Base-by-base conservation (phyloP, 2,797 vertebrate genomes). In the Ctenochaetus hawaiiensis region DNA sequence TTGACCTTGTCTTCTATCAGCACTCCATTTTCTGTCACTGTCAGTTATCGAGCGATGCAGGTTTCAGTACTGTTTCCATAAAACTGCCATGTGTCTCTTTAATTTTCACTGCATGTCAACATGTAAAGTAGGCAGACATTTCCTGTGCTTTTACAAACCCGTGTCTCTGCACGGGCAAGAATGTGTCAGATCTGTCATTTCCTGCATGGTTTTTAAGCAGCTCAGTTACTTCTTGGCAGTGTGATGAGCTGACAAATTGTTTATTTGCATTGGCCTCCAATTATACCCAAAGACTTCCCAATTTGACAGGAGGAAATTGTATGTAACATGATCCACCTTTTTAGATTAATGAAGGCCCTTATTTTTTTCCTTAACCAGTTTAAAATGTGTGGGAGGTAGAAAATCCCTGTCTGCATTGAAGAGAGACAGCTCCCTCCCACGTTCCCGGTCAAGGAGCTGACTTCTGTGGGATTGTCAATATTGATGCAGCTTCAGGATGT, bases 131-230 rank as follows among this genome's bases (percentile, higher is more conserved):
- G 18, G 43, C 23, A 49, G 54, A 51, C 12, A 20, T 56, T 68
- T 73, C 16, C 39, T 9, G 41, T 48, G n/a, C 26, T 67, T 71
- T 78, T 75, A 57, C 67, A 30, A 53, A 30, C 45, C 12, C 37
- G 43, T 26, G 3, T 34, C 6, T 52, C 39, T 67, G 72, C 57
- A 75, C 8, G 0, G 13, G 30, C 52, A 58, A 60, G 16, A 72
- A 52, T 70, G 61, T 77, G 56, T 60, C 22, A 5, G n/a, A 22
- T n/a, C 20, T 86, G 80, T 85, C 8, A 61, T 81, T 89, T 91
- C 88, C 88, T 89, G 76, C 23, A 11, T 52, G n/a, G 23, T 34
- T 72, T 81, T 60, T 13, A 68, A 82, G 72, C 56, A 11, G 20
- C 67, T 75, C 45, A 2, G 13, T 83, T 74, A 49, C 10, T 58